Evolutionary conservation across 2,113 vertebrate genomes (phyloP).

Genomic region (Opisthocomus hoazin): DNA sequence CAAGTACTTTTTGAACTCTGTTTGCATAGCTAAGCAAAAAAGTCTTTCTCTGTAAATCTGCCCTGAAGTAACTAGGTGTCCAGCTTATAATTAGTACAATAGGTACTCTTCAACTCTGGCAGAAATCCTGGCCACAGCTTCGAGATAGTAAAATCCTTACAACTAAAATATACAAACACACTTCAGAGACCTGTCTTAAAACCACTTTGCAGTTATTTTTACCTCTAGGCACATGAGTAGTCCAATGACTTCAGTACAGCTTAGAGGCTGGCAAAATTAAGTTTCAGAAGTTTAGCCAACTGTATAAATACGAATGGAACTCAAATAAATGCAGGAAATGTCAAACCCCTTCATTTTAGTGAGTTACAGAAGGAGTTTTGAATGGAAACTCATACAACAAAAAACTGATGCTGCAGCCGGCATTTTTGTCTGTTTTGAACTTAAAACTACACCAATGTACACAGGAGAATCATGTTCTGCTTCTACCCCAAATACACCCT

Average conservation of each 20-base stretch:
- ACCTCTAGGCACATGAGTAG: not conserved
- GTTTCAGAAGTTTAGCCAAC: not conserved
- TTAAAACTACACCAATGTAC: not conserved
- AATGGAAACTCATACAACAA: not conserved
- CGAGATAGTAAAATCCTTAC: not conserved
- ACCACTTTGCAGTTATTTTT: not conserved
- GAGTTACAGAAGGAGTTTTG: not conserved
- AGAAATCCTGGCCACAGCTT: not conserved
- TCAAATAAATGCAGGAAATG: not conserved
- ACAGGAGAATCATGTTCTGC: not conserved
- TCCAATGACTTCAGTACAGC: not conserved
- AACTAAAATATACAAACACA: not conserved
- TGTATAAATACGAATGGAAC: not conserved
- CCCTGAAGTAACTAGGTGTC: not conserved
- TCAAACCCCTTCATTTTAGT: not conserved
- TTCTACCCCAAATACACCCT: not conserved
- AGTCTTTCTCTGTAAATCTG: not conserved
- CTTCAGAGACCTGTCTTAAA: not conserved
- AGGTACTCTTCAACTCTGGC: not conserved
- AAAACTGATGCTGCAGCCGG: not conserved
- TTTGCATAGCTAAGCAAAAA: not conserved
- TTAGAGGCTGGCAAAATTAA: not conserved
- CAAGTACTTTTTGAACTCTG: not conserved
- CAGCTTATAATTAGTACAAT: not conserved
- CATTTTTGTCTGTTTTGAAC: not conserved